Evolutionary conservation across 2,113 vertebrate species (phyloP), one percentile per base, ranked within the genome.

Genomic region (Lutjanus erythropterus): DNA sequence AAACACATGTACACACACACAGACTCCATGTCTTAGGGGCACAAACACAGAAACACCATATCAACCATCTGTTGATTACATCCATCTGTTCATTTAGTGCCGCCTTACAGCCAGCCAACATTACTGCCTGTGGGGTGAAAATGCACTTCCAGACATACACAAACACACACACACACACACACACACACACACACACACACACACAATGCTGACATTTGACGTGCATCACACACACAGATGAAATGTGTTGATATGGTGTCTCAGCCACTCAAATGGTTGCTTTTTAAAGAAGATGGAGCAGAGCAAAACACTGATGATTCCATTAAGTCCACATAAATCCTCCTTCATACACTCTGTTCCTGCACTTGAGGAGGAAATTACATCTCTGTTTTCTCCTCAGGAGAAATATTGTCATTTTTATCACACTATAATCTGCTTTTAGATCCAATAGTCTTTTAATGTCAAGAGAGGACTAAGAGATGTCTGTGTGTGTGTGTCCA

Each of bases 241-340:
- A 76, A 71, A 59, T 58, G 68, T 71, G 69, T 47, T 69, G 83
- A 85, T 85, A 87, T 56, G 21, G 39, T 69, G 53, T 49, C 66
- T 56, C 19, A 55, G 19, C n/a, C 56, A 21, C 60, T 55, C 41
- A 55, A 70, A 76, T 72, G 59, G 72, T 77, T 80, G 78, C 61
- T 91, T 91, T 90, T 85, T 85, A 85, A 86, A 65, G 53, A 88
- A 53, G 27, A 83, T 41, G 31, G 65, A 86, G 55, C 59, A 27
- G 37, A 75, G 78, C 64, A 83, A 53, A 50, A 74, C 62, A 84
- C 53, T 64, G 73, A 82, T 89, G 52, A 91, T 89, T 92, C 72
- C 66, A 93, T 94, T 93, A 92, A 29, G 56, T 61, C 75, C 78
- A 81, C 55, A 77, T 83, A 83, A 77, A 79, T 82, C 68, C 25